phyloP scores from a whole-genome alignment of 2,113 vertebrate genomes.

The Chunga burmeisteri region DNA sequence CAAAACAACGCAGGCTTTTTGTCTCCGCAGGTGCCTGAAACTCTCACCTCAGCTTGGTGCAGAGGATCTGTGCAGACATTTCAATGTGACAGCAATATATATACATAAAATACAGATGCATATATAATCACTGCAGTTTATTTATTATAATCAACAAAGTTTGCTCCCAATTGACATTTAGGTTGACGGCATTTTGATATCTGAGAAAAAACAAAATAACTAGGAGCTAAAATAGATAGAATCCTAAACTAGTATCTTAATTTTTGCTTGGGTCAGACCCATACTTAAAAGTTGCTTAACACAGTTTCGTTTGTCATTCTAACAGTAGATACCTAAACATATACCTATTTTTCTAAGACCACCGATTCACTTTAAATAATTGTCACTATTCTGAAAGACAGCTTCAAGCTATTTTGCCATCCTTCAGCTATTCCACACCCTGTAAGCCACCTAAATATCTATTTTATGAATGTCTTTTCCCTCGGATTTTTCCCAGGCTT shows the following conservation, averaged over 20 bases:
- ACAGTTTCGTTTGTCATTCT: neutral
- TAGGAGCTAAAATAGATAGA: neutral
- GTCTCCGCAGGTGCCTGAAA: neutral
- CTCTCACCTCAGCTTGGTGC: neutral
- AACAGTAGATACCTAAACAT: neutral
- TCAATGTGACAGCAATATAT: neutral
- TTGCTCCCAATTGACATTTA: neutral
- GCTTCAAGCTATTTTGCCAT: neutral
- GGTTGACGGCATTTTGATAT: neutral
- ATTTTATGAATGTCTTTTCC: neutral
- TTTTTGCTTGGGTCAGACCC: neutral
- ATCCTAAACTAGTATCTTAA: neutral
- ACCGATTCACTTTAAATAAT: neutral
- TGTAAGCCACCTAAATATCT: neutral
- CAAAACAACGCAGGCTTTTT: neutral
- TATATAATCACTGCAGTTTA: neutral
- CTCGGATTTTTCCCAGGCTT: neutral
- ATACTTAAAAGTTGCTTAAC: neutral
- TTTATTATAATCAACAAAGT: neutral
- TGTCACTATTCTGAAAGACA: neutral
- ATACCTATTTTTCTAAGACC: neutral
- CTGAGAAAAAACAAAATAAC: neutral
- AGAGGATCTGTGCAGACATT: neutral
- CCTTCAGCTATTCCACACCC: neutral
- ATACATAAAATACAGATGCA: neutral